A percentile compares a stretch with the other conserved stretches of the same genome.
phyloP scores from a whole-genome alignment of 2,113 vertebrate species.

The Craseonycteris thonglongyai region DNA sequence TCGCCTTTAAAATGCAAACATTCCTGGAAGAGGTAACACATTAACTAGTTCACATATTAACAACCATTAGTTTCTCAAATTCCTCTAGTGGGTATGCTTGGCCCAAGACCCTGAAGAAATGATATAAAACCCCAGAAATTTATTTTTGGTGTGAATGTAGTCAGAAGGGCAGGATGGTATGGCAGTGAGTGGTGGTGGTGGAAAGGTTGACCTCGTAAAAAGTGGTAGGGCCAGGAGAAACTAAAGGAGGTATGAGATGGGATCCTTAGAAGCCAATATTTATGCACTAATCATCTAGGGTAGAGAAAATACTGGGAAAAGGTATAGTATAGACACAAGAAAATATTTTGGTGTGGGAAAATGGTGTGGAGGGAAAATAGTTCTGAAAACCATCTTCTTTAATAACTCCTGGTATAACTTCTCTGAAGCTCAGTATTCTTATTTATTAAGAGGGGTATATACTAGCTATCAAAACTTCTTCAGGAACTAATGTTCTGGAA shows the following conservation, averaged over 20 bases:
- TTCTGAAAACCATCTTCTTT: not conserved
- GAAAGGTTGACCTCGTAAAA: not conserved
- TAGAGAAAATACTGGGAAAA: not conserved
- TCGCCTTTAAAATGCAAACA: constrained; percentile 36
- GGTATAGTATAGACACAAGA: not conserved
- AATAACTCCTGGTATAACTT: not conserved
- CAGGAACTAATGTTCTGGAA: not conserved
- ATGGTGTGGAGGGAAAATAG: not conserved
- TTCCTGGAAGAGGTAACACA: constrained; percentile 37
- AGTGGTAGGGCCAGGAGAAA: not conserved
- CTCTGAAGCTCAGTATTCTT: not conserved
- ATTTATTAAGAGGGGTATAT: not conserved
- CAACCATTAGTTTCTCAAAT: constrained; percentile 36
- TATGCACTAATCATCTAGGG: not conserved
- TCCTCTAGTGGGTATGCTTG: constrained; percentile 1
- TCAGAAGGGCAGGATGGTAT: no score
- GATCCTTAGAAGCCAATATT: not conserved
- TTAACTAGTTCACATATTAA: constrained; percentile 48
- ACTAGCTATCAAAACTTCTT: not conserved
- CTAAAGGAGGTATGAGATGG: not conserved
- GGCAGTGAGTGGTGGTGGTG: no score
- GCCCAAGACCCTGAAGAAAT: not conserved
- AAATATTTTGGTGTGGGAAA: not conserved
- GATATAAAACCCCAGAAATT: not conserved
- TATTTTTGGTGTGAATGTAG: not conserved